phyloP scores from a whole-genome alignment of 2,797 vertebrate genomes.

The Takifugu rubripes region DNA sequence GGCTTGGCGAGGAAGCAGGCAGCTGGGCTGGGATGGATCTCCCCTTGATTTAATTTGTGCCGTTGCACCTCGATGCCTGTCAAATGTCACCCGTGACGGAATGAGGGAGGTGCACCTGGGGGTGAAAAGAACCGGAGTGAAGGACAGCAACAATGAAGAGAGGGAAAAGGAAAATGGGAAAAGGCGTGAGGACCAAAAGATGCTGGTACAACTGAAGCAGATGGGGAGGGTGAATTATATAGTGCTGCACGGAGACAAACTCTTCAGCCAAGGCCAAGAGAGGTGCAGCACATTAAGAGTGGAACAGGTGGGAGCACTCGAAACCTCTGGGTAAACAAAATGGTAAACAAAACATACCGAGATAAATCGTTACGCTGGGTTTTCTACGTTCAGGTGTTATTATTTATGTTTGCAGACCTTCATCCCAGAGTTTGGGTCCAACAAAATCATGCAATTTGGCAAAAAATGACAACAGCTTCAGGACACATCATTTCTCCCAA shows the following conservation, averaged over 20 bases:
- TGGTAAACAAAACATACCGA: no score
- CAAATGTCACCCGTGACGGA: neutral
- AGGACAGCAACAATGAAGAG: constrained; percentile 14
- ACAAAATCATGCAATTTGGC: no score
- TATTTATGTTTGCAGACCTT: no score
- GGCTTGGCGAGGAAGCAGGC: constrained; percentile 26
- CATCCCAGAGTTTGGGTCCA: no score
- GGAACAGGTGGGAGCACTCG: constrained; percentile 14
- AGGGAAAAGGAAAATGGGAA: constrained; percentile 8
- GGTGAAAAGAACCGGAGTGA: constrained; percentile 12
- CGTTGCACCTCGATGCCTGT: constrained; percentile 30
- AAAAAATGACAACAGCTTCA: no score
- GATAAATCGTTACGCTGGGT: no score
- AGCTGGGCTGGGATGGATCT: neutral
- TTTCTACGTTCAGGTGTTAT: no score
- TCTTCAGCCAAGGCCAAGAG: constrained; percentile 27
- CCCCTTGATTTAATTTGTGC: constrained; percentile 36
- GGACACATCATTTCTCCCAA: no score
- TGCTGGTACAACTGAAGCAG: constrained; percentile 10
- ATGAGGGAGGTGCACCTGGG: constrained; percentile 8
- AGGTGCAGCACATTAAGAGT: constrained; percentile 10
- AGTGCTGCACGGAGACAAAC: constrained; percentile 16
- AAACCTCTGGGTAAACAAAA: neutral
- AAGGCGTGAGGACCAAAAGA: constrained; percentile 15
- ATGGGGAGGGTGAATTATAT: constrained; percentile 9